Conservation (phyloP, 2,113 vertebrate species). For the Chlorodrepanis virens region DNA sequence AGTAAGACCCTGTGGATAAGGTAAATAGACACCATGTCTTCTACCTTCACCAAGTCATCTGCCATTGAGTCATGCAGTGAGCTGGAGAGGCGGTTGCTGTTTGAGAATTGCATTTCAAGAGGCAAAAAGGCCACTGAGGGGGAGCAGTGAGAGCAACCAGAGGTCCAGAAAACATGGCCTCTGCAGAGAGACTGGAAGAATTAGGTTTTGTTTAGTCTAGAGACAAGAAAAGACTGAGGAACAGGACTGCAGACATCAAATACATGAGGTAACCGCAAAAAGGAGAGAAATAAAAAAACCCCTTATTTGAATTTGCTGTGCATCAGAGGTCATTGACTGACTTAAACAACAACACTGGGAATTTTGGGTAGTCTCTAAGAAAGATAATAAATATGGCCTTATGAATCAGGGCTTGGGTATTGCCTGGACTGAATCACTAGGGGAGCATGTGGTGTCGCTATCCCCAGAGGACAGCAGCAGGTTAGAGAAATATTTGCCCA, state of each 20-base stretch:
- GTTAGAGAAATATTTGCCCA: constrained; percentile 60
- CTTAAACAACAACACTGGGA: constrained; percentile 30
- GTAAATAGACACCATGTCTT: not conserved
- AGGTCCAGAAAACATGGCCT: not conserved
- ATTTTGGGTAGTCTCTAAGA: not conserved
- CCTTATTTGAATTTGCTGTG: not conserved
- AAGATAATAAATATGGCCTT: constrained; percentile 32
- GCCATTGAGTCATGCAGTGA: not conserved
- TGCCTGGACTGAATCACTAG: not conserved
- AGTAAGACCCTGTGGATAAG: not conserved
- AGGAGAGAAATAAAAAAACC: not conserved
- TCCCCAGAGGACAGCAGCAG: not conserved
- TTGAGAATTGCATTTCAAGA: not conserved
- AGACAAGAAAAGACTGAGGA: not conserved
- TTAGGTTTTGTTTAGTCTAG: constrained; percentile 60
- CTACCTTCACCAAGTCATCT: not conserved
- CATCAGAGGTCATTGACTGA: not conserved
- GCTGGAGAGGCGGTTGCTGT: not conserved
- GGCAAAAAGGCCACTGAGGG: not conserved
- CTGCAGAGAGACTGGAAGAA: not conserved
- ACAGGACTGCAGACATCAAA: constrained; percentile 2
- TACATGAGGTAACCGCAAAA: constrained; percentile 18
- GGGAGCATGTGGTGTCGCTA: not conserved
- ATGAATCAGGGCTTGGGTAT: not conserved
- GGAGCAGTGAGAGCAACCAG: not conserved